A percentile compares a stretch with the other conserved stretches of the same genome.
These are phyloP conservation scores for Bos indicus DNA, from an alignment of 2,113 vertebrate species.

Conservation along the genomic window DNA sequence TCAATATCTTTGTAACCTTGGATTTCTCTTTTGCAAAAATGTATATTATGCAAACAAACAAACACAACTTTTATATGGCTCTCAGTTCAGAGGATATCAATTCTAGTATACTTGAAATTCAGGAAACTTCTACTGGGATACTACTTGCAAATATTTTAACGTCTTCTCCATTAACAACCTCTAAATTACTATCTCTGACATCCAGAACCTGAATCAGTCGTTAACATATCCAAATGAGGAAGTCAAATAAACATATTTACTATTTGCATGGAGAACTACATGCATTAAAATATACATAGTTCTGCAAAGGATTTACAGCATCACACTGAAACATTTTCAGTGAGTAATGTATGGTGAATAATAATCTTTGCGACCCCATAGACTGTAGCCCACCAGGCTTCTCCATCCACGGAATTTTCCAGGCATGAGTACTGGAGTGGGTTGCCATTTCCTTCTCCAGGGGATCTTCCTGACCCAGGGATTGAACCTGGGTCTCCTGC, in stretches of 20 bases:
- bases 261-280: background rate
- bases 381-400: too few relatives aligned
- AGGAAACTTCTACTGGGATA: background rate
- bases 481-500: too few relatives aligned
- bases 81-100: background rate
- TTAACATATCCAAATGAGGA: background rate
- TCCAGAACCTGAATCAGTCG: background rate
- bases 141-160: slow-evolving; percentile 38
- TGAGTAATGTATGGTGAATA: background rate
- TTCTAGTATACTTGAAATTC: slow-evolving; percentile 29
- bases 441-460: too few relatives aligned
- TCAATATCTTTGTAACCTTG: background rate
- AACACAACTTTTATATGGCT: background rate
- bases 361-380: background rate
- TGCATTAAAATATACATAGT: background rate
- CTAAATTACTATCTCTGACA: background rate
- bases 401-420: too few relatives aligned
- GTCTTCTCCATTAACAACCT: background rate
- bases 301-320: background rate
- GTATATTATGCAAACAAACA: background rate
- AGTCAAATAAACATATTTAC: background rate
- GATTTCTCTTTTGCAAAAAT: background rate
- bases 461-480: too few relatives aligned
- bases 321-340: background rate
- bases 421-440: too few relatives aligned